Evolutionary conservation across 2,113 vertebrate species (phyloP).

Genomic region (Camelus dromedarius): DNA sequence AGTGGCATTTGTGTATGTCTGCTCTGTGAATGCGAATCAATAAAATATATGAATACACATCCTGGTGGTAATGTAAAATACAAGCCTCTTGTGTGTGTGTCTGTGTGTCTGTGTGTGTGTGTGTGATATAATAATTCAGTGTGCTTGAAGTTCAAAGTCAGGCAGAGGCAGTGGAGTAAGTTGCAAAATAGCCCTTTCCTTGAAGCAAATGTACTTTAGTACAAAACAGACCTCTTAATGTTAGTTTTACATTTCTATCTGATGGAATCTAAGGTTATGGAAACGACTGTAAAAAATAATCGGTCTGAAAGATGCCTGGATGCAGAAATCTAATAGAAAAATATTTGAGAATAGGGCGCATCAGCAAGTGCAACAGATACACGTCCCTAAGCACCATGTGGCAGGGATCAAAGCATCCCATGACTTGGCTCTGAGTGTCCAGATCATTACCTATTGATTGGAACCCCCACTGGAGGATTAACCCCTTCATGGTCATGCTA

Average conservation of each 20-base stretch:
- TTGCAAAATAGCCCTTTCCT: constrained; percentile 36
- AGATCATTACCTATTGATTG: constrained; percentile 93
- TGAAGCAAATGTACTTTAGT: constrained; percentile 67
- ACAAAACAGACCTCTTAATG: constrained; percentile 71
- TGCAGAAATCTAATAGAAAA: constrained; percentile 87
- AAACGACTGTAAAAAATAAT: constrained; percentile 85
- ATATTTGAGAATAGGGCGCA: constrained; percentile 87
- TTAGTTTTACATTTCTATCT: constrained; percentile 79
- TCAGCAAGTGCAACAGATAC: constrained; percentile 86
- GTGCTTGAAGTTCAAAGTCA: constrained; percentile 79
- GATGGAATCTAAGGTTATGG: constrained; percentile 81
- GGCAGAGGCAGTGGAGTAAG: not conserved
- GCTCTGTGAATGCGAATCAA: not conserved
- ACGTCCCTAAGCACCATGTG: constrained; percentile 86
- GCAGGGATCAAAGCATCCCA: constrained; percentile 90
- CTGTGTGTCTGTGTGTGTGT: not conserved
- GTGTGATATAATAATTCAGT: constrained; percentile 73
- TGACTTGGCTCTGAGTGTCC: constrained; percentile 90
- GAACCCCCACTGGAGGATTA: constrained; percentile 84
- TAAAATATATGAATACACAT: not conserved
- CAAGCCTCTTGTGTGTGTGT: not conserved
- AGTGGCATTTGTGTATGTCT: constrained; percentile 2
- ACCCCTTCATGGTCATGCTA: constrained; percentile 73
- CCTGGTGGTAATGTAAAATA: not conserved
- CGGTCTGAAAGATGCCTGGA: constrained; percentile 80